Evolutionary conservation across 2,797 vertebrate genomes (phyloP), one percentile per base, ranked within the genome.

Genomic region (Pipistrellus pipistrellus): DNA sequence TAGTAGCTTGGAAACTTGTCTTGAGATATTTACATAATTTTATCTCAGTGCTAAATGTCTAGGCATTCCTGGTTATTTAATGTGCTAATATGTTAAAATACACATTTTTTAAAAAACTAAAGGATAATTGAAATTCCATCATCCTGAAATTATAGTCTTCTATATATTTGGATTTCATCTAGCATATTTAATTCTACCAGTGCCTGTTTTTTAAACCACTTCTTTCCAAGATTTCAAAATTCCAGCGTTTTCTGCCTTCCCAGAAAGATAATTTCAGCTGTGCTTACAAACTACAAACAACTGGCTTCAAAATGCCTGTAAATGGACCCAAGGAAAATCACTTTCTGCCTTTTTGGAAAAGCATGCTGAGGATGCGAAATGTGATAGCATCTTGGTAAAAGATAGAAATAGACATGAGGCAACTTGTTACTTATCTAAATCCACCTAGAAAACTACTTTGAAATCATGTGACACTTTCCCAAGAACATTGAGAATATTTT

Each of bases 311-410:
- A 95, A 95, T 59, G 15, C 73, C n/a, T 94, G 51, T 77, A 53
- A 69, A 55, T 3, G 51, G 13, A 77, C 62, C 77, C 41, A 77
- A 11, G 75, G 59, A 91, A 95, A 96, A 59, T 86, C 69, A 25
- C 32, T 81, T 80, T 84, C 82, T 71, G 76, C 5, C 71, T 83
- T 75, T 92, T 92, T 80, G n/a, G 77, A 81, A 88, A 83, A 80
- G n/a, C 30, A 76, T 86, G 93, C 91, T 94, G 77, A 93, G 77
- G 53, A 92, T 51, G 59, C 32, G 88, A 94, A 95, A 96, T 86
- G 13, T 85, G 93, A 95, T 88, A 88, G 44, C 14, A 75, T 53
- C 73, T 84, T 88, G 53, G 83, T 55, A 86, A 91, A 89, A 88
- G 69, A 94, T 75, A 94, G 90, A 90, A 91, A 91, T 23, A 96